These are phyloP conservation scores for Ectemnius cavifrons DNA, from an alignment of 2,888 invertebrate genomes.

Conservation along the genomic window DNA sequence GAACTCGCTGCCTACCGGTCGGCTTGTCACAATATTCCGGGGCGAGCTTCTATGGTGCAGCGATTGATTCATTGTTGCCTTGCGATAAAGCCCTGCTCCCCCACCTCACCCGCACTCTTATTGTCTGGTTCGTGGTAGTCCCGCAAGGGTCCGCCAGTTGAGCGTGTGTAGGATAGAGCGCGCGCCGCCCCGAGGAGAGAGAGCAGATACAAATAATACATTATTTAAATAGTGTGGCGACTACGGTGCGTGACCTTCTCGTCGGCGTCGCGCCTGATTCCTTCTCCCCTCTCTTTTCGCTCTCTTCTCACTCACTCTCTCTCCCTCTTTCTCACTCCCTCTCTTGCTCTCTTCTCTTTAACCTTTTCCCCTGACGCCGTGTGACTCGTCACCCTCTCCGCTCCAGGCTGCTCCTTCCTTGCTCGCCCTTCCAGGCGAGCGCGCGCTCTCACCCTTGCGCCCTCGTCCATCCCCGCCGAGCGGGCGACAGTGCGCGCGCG, in stretches of 20 bases:
- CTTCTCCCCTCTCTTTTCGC: conserved; percentile 48
- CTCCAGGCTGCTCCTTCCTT: conserved; percentile 32
- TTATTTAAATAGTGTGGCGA: conserved; percentile 71
- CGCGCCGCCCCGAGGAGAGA: too few relatives aligned
- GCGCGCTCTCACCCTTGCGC: conserved; percentile 57
- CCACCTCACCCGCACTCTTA: conserved; percentile 10
- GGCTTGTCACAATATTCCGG: too few relatives aligned
- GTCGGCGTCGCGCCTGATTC: conserved; percentile 63
- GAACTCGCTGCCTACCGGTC: too few relatives aligned
- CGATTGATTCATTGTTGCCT: too few relatives aligned
- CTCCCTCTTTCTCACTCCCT: conserved; percentile 25
- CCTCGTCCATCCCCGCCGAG: conserved; percentile 42
- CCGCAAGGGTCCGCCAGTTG: conserved; percentile 6
- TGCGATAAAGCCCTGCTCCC: conserved; percentile 26
- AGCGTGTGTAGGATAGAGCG: conserved; percentile 15
- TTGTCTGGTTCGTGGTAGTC: conserved; percentile 23
- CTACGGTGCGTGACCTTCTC: conserved; percentile 71
- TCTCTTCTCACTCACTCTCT: conserved; percentile 34
- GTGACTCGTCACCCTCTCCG: conserved; percentile 42
- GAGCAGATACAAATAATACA: conserved; percentile 68
- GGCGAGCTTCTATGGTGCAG: too few relatives aligned
- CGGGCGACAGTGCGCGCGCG: conserved; percentile 42
- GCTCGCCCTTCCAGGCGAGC: conserved; percentile 51
- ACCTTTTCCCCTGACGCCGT: conserved; percentile 54
- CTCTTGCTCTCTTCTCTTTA: conserved; percentile 45